Conservation (phyloP, 2,797 vertebrate genomes). For the Pseudomugil gertrudae region DNA sequence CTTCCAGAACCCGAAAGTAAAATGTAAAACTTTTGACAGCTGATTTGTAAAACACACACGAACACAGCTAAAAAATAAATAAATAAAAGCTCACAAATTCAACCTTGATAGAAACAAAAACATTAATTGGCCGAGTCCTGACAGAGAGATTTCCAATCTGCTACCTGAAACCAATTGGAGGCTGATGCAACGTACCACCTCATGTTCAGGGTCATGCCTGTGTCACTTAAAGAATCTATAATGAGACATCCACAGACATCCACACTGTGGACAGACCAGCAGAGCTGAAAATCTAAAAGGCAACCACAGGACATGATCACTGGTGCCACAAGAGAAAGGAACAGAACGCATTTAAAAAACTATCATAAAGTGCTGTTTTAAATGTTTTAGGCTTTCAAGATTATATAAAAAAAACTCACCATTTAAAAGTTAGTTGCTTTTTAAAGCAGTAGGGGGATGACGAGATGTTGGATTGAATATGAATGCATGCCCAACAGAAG, state of each 20-base stretch:
- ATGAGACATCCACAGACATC: constrained; percentile 72
- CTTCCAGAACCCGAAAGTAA: constrained; percentile 38
- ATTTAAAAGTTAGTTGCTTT: background rate
- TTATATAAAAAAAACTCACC: too few species aligned
- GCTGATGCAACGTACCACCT: constrained; percentile 62
- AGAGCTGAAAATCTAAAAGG: constrained; percentile 36
- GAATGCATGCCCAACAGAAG: constrained; percentile 33
- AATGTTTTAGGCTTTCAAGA: background rate
- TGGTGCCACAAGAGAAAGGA: constrained; percentile 11
- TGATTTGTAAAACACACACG: constrained; percentile 52
- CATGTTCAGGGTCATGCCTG: constrained; percentile 70
- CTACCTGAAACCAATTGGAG: constrained; percentile 55
- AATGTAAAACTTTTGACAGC: constrained; percentile 45
- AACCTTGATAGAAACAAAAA: constrained; percentile 8
- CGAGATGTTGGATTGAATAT: constrained; percentile 20
- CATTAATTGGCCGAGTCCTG: constrained; percentile 52
- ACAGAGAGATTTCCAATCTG: constrained; percentile 59
- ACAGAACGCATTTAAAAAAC: constrained; percentile 2
- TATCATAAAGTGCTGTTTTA: background rate
- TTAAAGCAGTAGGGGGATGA: constrained; percentile 3
- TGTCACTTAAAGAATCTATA: constrained; percentile 70
- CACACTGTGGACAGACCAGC: constrained; percentile 43
- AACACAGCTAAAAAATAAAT: constrained; percentile 8
- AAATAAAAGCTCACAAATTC: constrained; percentile 11
- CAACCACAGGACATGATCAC: constrained; percentile 25